A percentile compares a stretch with the other conserved stretches of the same genome.
These are phyloP conservation scores for Corythornis leucogaster DNA, from an alignment of 2,797 vertebrate species.

Conservation along the genomic window DNA sequence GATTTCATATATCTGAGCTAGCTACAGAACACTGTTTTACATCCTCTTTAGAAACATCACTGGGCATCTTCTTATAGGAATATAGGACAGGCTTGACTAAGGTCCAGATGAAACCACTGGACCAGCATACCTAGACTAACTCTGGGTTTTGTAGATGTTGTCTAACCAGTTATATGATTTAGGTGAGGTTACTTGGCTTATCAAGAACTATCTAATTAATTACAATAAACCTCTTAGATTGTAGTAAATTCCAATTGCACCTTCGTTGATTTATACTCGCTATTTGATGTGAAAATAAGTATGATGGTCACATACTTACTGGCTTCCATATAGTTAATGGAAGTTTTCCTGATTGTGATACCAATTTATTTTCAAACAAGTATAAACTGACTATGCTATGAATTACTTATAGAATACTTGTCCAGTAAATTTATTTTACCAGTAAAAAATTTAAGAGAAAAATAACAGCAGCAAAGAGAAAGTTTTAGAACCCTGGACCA, in stretches of 20 bases:
- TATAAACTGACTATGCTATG: background rate
- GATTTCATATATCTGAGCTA: accelerated
- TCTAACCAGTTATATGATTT: background rate
- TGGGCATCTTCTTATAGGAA: background rate
- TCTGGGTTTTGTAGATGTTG: background rate
- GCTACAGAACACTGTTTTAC: background rate
- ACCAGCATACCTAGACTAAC: background rate
- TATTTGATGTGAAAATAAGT: background rate
- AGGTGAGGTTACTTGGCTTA: background rate
- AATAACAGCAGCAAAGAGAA: background rate
- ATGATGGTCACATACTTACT: background rate
- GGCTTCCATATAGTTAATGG: background rate
- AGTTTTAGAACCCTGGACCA: background rate
- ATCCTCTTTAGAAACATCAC: background rate
- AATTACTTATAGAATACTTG: background rate
- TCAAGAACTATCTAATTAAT: background rate
- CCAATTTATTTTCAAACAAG: background rate
- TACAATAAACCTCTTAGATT: background rate
- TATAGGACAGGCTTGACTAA: background rate
- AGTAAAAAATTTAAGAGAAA: background rate
- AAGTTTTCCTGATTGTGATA: background rate
- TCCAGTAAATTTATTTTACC: background rate
- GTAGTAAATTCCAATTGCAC: background rate
- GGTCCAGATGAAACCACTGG: background rate
- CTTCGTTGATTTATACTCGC: background rate